Evolutionary conservation across 2,888 invertebrate genomes (phyloP).

Genomic region (Melanostoma mellinum): DNA sequence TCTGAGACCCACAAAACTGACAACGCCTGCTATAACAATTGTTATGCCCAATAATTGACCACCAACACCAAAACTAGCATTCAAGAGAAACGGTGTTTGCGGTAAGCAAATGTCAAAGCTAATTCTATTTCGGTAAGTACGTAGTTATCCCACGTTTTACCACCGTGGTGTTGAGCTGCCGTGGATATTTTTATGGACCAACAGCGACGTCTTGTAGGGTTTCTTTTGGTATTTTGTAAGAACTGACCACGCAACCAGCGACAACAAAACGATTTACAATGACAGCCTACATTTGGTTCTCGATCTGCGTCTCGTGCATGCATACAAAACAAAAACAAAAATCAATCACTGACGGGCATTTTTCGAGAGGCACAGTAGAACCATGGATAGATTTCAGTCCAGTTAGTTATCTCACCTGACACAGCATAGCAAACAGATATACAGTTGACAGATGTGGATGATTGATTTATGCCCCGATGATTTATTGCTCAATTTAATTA

Average conservation of each 20-base stretch:
- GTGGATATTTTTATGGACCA: constrained; percentile 32
- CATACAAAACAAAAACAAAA: constrained; percentile 25
- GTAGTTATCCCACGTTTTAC: constrained; percentile 70
- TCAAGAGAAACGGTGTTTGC: background rate
- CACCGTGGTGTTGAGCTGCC: constrained; percentile 36
- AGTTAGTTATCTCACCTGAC: constrained; percentile 68
- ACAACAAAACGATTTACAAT: constrained; percentile 71
- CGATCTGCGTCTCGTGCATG: constrained; percentile 13
- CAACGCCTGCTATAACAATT: constrained; percentile 63
- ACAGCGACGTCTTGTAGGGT: constrained; percentile 48
- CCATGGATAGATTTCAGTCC: constrained; percentile 56
- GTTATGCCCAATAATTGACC: constrained; percentile 67
- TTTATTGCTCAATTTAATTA: constrained; percentile 73
- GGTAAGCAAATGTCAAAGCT: constrained; percentile 70
- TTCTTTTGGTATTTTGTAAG: constrained; percentile 57
- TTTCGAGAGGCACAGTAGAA: constrained; percentile 33
- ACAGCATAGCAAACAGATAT: constrained; percentile 40
- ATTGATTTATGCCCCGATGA: constrained; percentile 71
- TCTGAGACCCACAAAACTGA: constrained; percentile 60
- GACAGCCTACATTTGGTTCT: constrained; percentile 52
- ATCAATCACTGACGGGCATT: constrained; percentile 15
- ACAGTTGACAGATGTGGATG: constrained; percentile 67
- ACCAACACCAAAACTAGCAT: constrained; percentile 33
- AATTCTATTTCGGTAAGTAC: constrained; percentile 71
- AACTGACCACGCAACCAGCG: constrained; percentile 67